Conservation (phyloP, 2,888 invertebrate genomes). For the Parnassius orleans region DNA sequence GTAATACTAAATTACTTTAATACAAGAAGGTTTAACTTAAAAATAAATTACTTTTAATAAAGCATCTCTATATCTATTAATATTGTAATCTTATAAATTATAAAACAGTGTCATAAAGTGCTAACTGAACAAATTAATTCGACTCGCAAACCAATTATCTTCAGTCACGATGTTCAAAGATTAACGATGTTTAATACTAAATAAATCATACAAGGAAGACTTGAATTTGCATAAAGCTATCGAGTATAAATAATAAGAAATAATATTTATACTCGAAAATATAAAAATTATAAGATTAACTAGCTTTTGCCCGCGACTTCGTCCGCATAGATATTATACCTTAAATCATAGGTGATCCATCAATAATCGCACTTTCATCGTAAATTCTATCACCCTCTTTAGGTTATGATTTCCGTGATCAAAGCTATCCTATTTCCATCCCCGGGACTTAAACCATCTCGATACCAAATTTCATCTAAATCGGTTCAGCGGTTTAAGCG, state of each 20-base stretch:
- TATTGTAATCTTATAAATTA: conserved; percentile 67
- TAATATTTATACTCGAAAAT: no score
- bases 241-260: not conserved
- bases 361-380: no score
- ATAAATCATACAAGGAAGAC: conserved; percentile 61
- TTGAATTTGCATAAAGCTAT: conserved; percentile 60
- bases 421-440: no score
- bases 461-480: no score
- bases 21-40: not conserved
- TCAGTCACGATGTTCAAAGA: conserved; percentile 72
- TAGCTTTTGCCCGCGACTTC: no score
- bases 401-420: no score
- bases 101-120: conserved; percentile 73
- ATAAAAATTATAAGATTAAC: not conserved
- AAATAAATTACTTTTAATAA: conserved; percentile 38
- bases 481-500: no score
- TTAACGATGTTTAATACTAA: conserved; percentile 64
- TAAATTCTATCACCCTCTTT: no score
- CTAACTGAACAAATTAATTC: conserved; percentile 72
- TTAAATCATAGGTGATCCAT: no score
- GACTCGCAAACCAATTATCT: conserved; percentile 76
- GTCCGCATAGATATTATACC: no score
- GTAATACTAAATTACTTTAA: no score
- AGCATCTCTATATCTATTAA: conserved; percentile 48
- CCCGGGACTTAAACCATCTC: no score